Percentiles rank a stretch among this genome's conserved stretches.
These are phyloP conservation scores for Aspiorhynchus laticeps DNA, from an alignment of 2,113 vertebrate genomes.

Conservation along the genomic window DNA sequence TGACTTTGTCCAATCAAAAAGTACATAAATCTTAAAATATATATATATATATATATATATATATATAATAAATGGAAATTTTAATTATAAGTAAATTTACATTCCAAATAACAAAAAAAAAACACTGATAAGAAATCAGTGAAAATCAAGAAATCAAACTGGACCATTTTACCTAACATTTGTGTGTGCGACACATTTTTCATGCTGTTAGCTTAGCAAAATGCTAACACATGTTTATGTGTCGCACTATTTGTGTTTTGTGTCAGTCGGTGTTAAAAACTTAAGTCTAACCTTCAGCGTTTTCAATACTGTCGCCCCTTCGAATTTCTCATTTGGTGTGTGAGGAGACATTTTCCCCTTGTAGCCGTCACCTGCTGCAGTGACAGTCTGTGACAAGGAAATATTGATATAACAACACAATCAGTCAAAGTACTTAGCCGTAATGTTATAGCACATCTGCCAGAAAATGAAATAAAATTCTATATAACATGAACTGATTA, in stretches of 20 bases:
- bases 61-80: too few species aligned
- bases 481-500: too few species aligned
- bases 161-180: too few species aligned
- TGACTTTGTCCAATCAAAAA: too few species aligned
- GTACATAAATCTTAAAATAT: too few species aligned
- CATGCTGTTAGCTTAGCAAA: too few species aligned
- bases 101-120: too few species aligned
- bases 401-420: neutral
- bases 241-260: neutral
- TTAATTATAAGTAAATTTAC: too few species aligned
- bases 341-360: conserved; percentile 93
- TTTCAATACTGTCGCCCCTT: conserved; percentile 94
- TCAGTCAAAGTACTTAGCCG: neutral
- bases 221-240: neutral
- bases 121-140: too few species aligned
- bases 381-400: conserved; percentile 80
- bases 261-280: neutral
- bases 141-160: too few species aligned
- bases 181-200: too few species aligned
- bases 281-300: conserved; percentile 83
- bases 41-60: too few species aligned
- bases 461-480: neutral
- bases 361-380: conserved; percentile 92
- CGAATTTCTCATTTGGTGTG: conserved; percentile 95
- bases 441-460: neutral